phyloP scores from a whole-genome alignment of 1,140 invertebrate species.

The Drosophila takahashii region DNA sequence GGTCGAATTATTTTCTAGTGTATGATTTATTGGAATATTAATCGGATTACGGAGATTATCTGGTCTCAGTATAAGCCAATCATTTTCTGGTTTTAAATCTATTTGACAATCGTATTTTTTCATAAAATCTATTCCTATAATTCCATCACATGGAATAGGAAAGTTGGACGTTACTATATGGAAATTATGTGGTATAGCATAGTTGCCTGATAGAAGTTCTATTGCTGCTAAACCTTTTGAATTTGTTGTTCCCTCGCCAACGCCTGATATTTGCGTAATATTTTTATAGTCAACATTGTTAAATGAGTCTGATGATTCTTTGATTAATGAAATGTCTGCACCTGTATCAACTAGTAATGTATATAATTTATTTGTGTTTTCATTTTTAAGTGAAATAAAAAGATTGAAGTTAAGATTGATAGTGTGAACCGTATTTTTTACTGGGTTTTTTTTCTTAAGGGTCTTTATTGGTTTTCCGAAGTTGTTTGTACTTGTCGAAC shows the following conservation, averaged over 20 bases:
- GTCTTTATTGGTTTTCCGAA: too few species aligned
- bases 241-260: too few species aligned
- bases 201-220: too few species aligned
- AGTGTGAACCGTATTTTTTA: too few species aligned
- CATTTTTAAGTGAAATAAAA: not conserved
- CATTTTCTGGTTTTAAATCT: conserved; percentile 7
- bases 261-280: conserved; percentile 5
- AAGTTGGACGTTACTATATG: not conserved
- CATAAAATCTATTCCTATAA: conserved; percentile 6
- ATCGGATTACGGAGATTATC: not conserved
- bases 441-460: too few species aligned
- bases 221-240: too few species aligned
- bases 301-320: conserved; percentile 1
- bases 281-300: not conserved
- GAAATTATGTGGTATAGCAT: not conserved
- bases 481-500: too few species aligned
- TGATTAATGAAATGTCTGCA: conserved; percentile 6
- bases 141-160: conserved; percentile 5
- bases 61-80: not conserved
- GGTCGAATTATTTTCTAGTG: conserved; percentile 1
- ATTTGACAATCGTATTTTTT: conserved; percentile 12
- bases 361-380: not conserved
- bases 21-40: conserved; percentile 3
- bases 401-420: not conserved
- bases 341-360: conserved; percentile 6